Evolutionary conservation across 2,797 vertebrate genomes (phyloP).

Genomic region (Alfaro cultratus): DNA sequence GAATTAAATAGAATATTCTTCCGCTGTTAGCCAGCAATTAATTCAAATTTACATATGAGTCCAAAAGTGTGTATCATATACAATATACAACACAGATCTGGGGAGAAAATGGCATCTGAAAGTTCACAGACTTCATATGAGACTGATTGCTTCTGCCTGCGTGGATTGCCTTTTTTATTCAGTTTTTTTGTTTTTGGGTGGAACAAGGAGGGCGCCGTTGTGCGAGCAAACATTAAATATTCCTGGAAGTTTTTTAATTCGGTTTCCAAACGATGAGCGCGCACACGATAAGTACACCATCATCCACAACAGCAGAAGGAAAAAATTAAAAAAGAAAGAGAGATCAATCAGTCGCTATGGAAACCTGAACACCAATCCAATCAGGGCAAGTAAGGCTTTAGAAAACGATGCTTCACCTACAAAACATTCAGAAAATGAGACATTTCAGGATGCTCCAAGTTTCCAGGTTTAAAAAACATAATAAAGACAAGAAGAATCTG

Average conservation of each 20-base stretch:
- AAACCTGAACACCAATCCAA: slow-evolving; percentile 79
- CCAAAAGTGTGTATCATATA: slow-evolving; percentile 93
- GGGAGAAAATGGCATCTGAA: slow-evolving; percentile 66
- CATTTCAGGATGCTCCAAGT: slow-evolving; percentile 35
- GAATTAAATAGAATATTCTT: slow-evolving; percentile 93
- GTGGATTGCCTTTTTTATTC: slow-evolving; percentile 55
- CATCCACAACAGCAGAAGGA: slow-evolving; percentile 82
- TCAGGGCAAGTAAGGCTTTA: slow-evolving; percentile 80
- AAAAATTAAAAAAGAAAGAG: slow-evolving; percentile 24
- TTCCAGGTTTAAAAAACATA: slow-evolving; percentile 2
- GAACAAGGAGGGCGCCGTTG: slow-evolving; percentile 43
- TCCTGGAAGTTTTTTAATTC: slow-evolving; percentile 53
- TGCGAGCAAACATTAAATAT: slow-evolving; percentile 64
- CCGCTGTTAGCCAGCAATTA: slow-evolving; percentile 95
- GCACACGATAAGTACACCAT: slow-evolving; percentile 79
- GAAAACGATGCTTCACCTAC: slow-evolving; percentile 57
- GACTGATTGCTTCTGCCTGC: slow-evolving; percentile 67
- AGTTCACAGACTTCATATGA: slow-evolving; percentile 52
- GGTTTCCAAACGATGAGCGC: slow-evolving; percentile 55
- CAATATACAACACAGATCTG: slow-evolving; percentile 88
- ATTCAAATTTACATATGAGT: slow-evolving; percentile 95
- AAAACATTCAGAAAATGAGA: slow-evolving; percentile 30
- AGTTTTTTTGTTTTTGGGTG: not conserved
- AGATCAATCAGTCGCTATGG: slow-evolving; percentile 80
- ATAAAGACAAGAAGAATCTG: slow-evolving; percentile 74